A percentile compares a stretch with the other conserved stretches of the same genome.
phyloP scores from a whole-genome alignment of 64 coral and sea anemone species.

The Stichodactyla mertensii region DNA sequence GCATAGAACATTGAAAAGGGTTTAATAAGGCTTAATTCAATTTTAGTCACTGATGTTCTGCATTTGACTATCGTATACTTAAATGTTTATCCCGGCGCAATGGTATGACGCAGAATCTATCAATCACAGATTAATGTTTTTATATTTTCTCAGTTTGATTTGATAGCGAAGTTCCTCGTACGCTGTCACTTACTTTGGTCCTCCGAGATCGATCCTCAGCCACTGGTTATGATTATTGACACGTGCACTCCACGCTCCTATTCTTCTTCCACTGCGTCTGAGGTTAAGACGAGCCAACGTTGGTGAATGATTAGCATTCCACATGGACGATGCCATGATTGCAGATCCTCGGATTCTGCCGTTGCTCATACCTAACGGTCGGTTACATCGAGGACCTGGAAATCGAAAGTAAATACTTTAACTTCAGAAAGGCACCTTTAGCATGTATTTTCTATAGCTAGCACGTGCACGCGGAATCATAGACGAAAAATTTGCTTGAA shows the following conservation, averaged over 20 bases:
- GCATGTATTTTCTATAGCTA: too few relatives aligned
- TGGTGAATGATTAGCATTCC: slow-evolving; percentile 47
- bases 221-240: slow-evolving; percentile 73
- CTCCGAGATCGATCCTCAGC: slow-evolving; percentile 47
- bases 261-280: slow-evolving; percentile 5
- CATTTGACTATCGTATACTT: too few relatives aligned
- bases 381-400: slow-evolving; percentile 71
- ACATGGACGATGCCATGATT: slow-evolving; percentile 66
- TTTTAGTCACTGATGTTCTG: too few relatives aligned
- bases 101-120: too few relatives aligned
- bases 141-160: too few relatives aligned
- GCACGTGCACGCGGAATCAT: too few relatives aligned
- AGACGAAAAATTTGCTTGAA: too few relatives aligned
- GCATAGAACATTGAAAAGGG: too few relatives aligned
- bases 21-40: too few relatives aligned
- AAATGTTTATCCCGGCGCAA: too few relatives aligned
- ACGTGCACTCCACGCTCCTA: slow-evolving; percentile 61
- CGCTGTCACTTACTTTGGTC: slow-evolving; percentile 25
- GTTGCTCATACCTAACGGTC: slow-evolving; percentile 60
- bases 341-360: slow-evolving; percentile 49
- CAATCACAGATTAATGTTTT: too few relatives aligned
- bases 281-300: slow-evolving; percentile 64
- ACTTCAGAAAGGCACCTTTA: too few relatives aligned
- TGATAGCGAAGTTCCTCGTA: not conserved
- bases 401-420: not conserved